Base-by-base conservation (phyloP, 2,113 vertebrate species). In the Gasterosteus nipponicus region DNA sequence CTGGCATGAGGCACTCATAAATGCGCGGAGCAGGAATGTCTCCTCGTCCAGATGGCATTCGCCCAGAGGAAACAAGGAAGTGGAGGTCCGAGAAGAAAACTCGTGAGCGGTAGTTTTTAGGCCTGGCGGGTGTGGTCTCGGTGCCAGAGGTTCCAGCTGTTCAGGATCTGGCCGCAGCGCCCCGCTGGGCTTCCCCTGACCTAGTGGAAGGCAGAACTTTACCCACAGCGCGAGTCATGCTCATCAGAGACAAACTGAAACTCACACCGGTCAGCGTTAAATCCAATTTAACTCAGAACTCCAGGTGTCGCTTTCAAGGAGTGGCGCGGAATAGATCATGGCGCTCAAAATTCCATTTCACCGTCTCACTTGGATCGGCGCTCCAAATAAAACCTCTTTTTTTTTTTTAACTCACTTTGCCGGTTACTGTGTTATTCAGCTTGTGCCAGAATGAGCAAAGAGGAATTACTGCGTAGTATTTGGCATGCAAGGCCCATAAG, bases 81-180 rank as follows among this genome's bases (percentile, higher is more conserved):
- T 38, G 74, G 62, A 72, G 69, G 59, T 74, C 33, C 2, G 60
- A 70, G 75, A 68, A 75, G 82, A 80, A 26, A 83, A 64, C 65
- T 79, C 54, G 38, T 62, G 63, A 76, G 80, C 51, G 70, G 83
- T 83, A 75, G 61, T 70, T 76, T 56, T 89, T 79, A 84, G 85
- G 81, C 87, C 75, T 33, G 51, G 59, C 42, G 72, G 69, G 60
- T 4, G 54, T 57, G 42, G 74, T 76, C 54, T 62, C 64, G 46
- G 47, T 83, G 86, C 89, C 91, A 92, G 89, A 75, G 56, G 69
- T 62, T 87, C 80, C 92, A 93, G 92, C 90, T 92, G 92, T 90
- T 91, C 80, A 73, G 72, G 87, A 83, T 65, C 61, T 85, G 85
- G 84, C 84, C 84, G 53, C 6, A 18, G 79, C 16, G 26, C n/a